These are phyloP conservation scores for Chiridota heheva DNA, from an alignment of 35 echinoderm and acorn worm species.

Conservation along the genomic window DNA sequence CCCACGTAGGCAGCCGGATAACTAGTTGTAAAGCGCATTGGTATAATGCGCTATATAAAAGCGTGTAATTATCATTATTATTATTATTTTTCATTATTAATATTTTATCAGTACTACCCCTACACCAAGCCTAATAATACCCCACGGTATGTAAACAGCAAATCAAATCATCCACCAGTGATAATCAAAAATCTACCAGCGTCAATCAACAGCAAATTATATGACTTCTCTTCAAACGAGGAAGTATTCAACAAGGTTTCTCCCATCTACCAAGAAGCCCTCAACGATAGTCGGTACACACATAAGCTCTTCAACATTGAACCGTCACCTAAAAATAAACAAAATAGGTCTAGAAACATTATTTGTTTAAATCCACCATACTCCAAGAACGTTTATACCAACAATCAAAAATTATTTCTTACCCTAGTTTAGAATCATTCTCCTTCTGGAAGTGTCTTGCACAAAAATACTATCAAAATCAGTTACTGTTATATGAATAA, in stretches of 20 bases:
- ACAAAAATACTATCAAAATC: slow-evolving; percentile 36
- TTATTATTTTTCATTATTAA: too few relatives aligned
- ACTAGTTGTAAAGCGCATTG: too few relatives aligned
- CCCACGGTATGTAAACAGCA: background rate
- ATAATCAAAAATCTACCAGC: background rate
- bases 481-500: slow-evolving; percentile 21
- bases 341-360: background rate
- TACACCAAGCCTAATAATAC: background rate
- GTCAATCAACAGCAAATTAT: background rate
- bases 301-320: background rate
- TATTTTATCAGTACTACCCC: too few relatives aligned
- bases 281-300: background rate
- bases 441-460: slow-evolving; percentile 15
- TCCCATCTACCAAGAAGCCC: background rate
- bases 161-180: background rate
- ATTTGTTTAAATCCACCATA: slow-evolving; percentile 20
- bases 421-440: slow-evolving; percentile 29
- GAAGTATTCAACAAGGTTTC: background rate
- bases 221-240: background rate
- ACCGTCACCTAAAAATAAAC: background rate
- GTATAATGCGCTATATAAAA: too few relatives aligned
- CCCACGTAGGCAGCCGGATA: too few relatives aligned
- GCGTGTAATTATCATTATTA: too few relatives aligned
- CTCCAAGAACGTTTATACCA: slow-evolving; percentile 6
- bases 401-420: background rate